Percentiles rank a stretch among this genome's conserved stretches.
Evolutionary conservation across 1,140 invertebrate species (phyloP).

Genomic region (Pseudomyrmex dendroicus): DNA sequence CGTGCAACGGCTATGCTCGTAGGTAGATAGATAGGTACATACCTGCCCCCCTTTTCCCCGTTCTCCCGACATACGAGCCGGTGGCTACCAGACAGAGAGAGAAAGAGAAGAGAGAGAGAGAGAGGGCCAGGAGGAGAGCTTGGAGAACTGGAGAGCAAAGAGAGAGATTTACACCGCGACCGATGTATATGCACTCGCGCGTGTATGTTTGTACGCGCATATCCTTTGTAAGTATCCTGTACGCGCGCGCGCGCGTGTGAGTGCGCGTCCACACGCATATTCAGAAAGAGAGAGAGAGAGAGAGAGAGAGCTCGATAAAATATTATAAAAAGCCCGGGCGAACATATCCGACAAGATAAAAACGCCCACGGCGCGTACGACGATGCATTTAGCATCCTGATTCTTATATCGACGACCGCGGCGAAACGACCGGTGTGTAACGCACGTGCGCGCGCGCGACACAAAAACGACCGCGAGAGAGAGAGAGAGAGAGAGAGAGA

Average conservation of each 20-base stretch:
- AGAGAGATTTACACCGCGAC: slow-evolving; percentile 57
- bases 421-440: neutral
- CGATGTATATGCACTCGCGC: slow-evolving; percentile 12
- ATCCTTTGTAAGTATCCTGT: slow-evolving; percentile 25
- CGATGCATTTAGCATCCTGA: slow-evolving; percentile 42
- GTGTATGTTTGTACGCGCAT: neutral
- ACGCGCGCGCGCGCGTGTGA: neutral
- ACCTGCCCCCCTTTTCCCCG: neutral
- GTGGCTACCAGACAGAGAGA: slow-evolving; percentile 58
- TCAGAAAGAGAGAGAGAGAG: too few species aligned
- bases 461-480: neutral
- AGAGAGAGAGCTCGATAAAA: slow-evolving; percentile 25
- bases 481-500: neutral
- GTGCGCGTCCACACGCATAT: too few species aligned
- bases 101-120: slow-evolving; percentile 17
- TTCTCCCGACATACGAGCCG: slow-evolving; percentile 22
- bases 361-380: slow-evolving; percentile 30
- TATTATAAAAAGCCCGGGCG: slow-evolving; percentile 39
- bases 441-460: neutral
- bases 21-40: slow-evolving; percentile 54
- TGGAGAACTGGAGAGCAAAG: slow-evolving; percentile 9
- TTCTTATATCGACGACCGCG: slow-evolving; percentile 12
- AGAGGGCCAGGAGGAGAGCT: slow-evolving; percentile 19
- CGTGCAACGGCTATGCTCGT: slow-evolving; percentile 55
- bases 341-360: slow-evolving; percentile 21